These are phyloP conservation scores for Phylloscopus trochilus DNA, from an alignment of 2,113 vertebrate species.

Conservation along the genomic window DNA sequence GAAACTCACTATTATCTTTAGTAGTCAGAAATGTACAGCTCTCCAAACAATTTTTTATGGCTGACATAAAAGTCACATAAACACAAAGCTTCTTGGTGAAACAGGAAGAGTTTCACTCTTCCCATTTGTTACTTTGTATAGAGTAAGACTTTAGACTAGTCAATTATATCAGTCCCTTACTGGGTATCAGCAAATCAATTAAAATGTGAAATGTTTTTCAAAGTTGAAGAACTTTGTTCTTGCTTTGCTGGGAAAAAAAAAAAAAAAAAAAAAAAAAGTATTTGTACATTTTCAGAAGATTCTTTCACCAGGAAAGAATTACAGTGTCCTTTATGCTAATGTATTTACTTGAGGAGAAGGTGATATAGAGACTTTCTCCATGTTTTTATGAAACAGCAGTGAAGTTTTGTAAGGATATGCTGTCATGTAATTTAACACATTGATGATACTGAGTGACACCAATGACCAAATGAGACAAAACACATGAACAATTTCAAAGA, in stretches of 20 bases:
- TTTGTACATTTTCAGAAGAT: neutral
- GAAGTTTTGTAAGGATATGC: neutral
- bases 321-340: neutral
- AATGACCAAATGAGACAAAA: neutral
- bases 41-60: neutral
- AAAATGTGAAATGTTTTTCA: neutral
- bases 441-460: neutral
- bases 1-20: neutral
- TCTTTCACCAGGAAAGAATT: neutral
- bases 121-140: neutral
- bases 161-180: neutral
- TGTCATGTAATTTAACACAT: neutral
- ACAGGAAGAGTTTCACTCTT: neutral
- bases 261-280: neutral
- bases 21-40: neutral
- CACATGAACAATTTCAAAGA: neutral
- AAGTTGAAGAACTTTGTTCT: neutral
- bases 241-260: neutral
- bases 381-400: neutral
- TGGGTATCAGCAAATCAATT: neutral
- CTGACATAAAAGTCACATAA: neutral
- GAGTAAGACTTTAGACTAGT: neutral
- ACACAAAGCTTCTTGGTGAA: neutral
- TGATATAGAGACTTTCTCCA: neutral
- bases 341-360: neutral